These are phyloP conservation scores for Lasioglossum figueresi DNA, from an alignment of 2,888 invertebrate genomes.

Conservation along the genomic window DNA sequence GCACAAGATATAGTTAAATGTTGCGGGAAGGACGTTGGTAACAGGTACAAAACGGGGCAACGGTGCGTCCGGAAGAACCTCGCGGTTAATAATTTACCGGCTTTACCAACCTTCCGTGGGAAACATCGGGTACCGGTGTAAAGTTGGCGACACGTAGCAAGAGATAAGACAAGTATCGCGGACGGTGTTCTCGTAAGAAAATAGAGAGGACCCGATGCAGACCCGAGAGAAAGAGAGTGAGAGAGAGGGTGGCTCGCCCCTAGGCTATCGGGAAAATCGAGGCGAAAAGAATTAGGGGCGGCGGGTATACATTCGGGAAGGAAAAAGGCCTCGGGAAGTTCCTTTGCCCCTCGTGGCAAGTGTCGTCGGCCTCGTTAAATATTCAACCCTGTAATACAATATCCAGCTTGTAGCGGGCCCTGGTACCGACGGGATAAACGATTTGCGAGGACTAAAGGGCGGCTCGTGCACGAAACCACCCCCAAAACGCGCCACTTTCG, in stretches of 20 bases:
- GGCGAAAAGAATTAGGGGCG: slow-evolving; percentile 75
- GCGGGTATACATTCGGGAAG: slow-evolving; percentile 61
- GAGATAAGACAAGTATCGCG: slow-evolving; percentile 65
- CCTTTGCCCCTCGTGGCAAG: slow-evolving; percentile 71
- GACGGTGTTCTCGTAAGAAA: slow-evolving; percentile 55
- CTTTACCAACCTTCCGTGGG: slow-evolving; percentile 34
- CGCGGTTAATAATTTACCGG: slow-evolving; percentile 59
- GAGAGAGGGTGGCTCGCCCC: slow-evolving; percentile 36
- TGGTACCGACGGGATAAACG: slow-evolving; percentile 72
- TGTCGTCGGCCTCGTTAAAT: slow-evolving; percentile 84
- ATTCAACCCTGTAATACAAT: slow-evolving; percentile 85
- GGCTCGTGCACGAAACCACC: slow-evolving; percentile 44
- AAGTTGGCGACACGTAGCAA: slow-evolving; percentile 56
- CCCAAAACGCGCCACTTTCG: slow-evolving; percentile 46
- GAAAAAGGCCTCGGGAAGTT: slow-evolving; percentile 66
- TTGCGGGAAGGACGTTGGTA: slow-evolving; percentile 23
- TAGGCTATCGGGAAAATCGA: slow-evolving; percentile 70
- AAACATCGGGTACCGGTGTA: slow-evolving; percentile 41
- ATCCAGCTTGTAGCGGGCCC: slow-evolving; percentile 77
- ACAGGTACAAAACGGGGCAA: slow-evolving; percentile 39
- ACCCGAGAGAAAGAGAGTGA: background rate
- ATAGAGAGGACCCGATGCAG: slow-evolving; percentile 15
- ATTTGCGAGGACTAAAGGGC: slow-evolving; percentile 65
- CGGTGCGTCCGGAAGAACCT: slow-evolving; percentile 22
- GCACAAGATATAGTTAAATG: slow-evolving; percentile 10